Evolutionary conservation across 2,888 invertebrate species (phyloP), one percentile per base, ranked within the genome.

Genomic region (Plagodis pulveraria): DNA sequence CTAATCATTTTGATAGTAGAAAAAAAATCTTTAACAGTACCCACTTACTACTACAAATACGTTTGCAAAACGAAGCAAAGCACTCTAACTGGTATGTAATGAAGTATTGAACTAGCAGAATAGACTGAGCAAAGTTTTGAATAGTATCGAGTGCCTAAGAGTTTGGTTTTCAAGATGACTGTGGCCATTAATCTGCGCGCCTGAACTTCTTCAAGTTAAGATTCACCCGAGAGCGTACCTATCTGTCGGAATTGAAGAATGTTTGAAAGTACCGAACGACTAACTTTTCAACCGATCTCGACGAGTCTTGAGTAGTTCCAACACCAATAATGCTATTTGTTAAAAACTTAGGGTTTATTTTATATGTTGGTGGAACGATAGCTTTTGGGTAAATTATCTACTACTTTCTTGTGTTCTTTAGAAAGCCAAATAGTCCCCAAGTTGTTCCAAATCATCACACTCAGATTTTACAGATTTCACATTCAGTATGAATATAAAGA

Each of bases 151-250:
- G 49, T 49, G 36, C 40, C 49, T 56, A 54, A 40, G 52, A 49
- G 53, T 50, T 56, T 56, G 48, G 41, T 43, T 58, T 60, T 48
- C 53, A 42, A 64, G 62, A 56, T 57, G 54, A 56, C 53, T 53
- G 6, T 11, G 41, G 44, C 40, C 45, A 61, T 61, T 65, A 56
- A 63, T 66, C 59, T 50, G 43, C n/a, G 43, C 36, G 6, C 35
- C 45, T 42, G 46, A 50, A 56, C 41, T 41, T 43, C 42, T 12
- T 45, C 56, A 58, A 56, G 65, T 63, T 58, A 38, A 58, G 58
- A 58, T 58, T 65, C 50, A 40, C 35, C 56, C 45, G 43, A 33
- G 52, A 50, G 59, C 62, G 62, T 63, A 58, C 65, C 58, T 57
- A 45, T 46, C 50, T 22, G 22, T 22, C 22, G 22, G 48, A 49